Conservation (phyloP, 2,888 invertebrate genomes). For the Eudasyphora cyanicolor region DNA sequence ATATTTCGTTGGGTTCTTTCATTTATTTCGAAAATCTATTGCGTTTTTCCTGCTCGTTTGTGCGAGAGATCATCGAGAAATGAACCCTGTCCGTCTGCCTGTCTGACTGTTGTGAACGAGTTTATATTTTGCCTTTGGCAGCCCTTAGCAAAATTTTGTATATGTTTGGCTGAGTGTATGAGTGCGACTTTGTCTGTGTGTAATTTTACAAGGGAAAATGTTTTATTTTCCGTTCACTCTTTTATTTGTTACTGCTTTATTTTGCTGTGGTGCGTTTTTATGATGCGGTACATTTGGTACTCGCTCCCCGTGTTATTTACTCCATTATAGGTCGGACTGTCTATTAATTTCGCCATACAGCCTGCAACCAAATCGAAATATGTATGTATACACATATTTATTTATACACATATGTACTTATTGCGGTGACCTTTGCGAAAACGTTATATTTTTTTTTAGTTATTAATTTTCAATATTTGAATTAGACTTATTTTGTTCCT, state of each 20-base stretch:
- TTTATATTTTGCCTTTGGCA: conserved; percentile 6
- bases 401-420: too few relatives aligned
- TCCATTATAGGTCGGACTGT: too few relatives aligned
- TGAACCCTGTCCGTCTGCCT: background rate
- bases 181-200: background rate
- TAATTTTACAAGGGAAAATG: background rate
- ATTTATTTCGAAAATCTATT: conserved; percentile 29
- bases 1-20: conserved; percentile 27
- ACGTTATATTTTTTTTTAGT: too few relatives aligned
- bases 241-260: conserved; percentile 8
- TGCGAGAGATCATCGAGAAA: conserved; percentile 24
- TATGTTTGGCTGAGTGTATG: background rate
- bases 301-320: background rate
- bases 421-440: too few relatives aligned
- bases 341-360: too few relatives aligned
- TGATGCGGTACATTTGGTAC: conserved; percentile 26
- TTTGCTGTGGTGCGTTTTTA: background rate
- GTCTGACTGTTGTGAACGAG: conserved; percentile 11
- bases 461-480: too few relatives aligned
- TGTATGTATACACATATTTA: too few relatives aligned
- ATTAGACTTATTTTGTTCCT: too few relatives aligned
- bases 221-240: conserved; percentile 1
- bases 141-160: background rate
- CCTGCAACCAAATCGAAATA: too few relatives aligned
- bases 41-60: conserved; percentile 10